Base-by-base conservation (phyloP, 2,113 vertebrate species). In the Vireo altiloquus region DNA sequence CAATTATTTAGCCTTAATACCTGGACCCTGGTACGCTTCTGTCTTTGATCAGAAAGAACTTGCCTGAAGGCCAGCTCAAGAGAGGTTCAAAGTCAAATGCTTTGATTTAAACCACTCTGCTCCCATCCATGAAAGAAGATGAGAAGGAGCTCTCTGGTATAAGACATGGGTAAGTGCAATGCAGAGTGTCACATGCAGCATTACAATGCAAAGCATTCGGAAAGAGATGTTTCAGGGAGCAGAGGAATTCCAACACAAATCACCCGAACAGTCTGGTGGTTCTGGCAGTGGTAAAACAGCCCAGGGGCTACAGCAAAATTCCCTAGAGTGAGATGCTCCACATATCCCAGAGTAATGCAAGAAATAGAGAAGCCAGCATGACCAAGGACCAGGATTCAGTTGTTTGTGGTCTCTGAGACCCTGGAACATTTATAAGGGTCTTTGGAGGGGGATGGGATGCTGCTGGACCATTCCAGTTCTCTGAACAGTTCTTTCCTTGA, bases 71-170 rank as follows among this genome's bases (percentile, higher is more conserved):
- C 95, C 93, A 92, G 94, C 95, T 96, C 93, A 94, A 84, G 90
- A 93, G 90, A 95, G 95, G 94, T 96, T 95, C 96, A 96, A 97
- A 97, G 93, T 96, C 95, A 97, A 95, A 92, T 92, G 90, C 95
- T 96, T 97, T 96, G 96, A 96, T 96, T 96, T 95, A 95, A 96
- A 94, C 90, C 95, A 92, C 82, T 90, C 94, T 96, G 95, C 90
- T 96, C 69, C 93, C 76, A 84, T 94, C 93, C 80, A 84, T 92
- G 92, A 96, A 95, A 97, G 96, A 90, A 94, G 92, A 95, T 95
- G 88, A 95, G 94, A 95, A 90, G 90, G 42, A 95, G 80, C 82
- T 94, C 79, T 89, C 92, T 79, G 68, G 76, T 72, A 50, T 53
- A 89, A 93, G 94, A 95, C 68, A 74, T 4, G 7, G 82, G 7